Evolutionary conservation across 2,888 invertebrate species (phyloP).

Genomic region (Mechanitis messenoides): DNA sequence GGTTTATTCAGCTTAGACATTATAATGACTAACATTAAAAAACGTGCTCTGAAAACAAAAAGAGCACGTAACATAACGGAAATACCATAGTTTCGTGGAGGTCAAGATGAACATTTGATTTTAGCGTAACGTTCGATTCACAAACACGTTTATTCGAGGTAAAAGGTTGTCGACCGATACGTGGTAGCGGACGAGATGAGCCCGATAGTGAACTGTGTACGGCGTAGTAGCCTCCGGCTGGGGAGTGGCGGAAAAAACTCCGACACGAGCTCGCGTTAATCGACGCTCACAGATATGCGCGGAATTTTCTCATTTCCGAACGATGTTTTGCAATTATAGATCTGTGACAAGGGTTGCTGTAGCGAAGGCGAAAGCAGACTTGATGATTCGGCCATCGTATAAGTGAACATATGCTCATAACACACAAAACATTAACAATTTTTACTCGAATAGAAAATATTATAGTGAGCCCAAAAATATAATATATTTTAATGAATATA

Average conservation of each 20-base stretch:
- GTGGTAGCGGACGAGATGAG: constrained; percentile 10
- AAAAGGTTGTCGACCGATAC: constrained; percentile 22
- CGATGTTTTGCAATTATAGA: background rate
- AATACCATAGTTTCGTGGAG: background rate
- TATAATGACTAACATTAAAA: too few species aligned
- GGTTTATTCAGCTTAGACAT: too few species aligned
- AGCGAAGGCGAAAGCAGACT: too few species aligned
- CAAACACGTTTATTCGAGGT: constrained; percentile 17
- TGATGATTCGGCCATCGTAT: too few species aligned
- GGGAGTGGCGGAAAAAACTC: constrained; percentile 11
- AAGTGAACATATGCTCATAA: too few species aligned
- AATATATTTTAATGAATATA: too few species aligned
- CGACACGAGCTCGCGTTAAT: constrained; percentile 4
- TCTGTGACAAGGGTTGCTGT: too few species aligned
- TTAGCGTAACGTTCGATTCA: constrained; percentile 12
- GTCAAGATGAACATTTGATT: constrained; percentile 14
- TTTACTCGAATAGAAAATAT: too few species aligned
- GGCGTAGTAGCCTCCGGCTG: background rate
- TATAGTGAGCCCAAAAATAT: too few species aligned
- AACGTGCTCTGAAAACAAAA: too few species aligned
- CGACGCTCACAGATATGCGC: constrained; percentile 5
- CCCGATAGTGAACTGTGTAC: constrained; percentile 12
- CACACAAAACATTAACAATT: too few species aligned
- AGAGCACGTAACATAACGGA: too few species aligned
- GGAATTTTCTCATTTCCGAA: constrained; percentile 18